phyloP scores from a whole-genome alignment of 2,113 vertebrate genomes.

The Psilopsiagon aymara region DNA sequence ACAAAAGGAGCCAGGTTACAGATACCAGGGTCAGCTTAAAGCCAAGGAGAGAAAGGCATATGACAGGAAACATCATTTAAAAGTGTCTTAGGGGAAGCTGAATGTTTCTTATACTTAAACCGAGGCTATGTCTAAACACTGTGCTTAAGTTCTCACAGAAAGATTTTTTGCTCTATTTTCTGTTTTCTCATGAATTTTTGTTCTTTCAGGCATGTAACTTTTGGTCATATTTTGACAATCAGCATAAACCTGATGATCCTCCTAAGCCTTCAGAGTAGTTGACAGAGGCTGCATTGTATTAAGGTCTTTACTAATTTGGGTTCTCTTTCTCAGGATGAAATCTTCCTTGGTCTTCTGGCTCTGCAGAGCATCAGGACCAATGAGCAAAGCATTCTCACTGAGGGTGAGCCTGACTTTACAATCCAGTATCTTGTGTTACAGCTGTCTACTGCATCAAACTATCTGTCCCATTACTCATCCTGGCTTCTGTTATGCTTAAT shows the following conservation, averaged over 20 bases:
- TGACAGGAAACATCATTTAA: background rate
- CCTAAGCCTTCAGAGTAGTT: background rate
- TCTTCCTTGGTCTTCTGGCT: background rate
- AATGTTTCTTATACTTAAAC: background rate
- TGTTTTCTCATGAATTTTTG: background rate
- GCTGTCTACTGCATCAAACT: background rate
- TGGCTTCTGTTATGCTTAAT: background rate
- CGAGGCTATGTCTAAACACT: background rate
- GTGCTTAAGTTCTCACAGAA: background rate
- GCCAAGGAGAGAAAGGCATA: background rate
- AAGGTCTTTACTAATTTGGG: background rate
- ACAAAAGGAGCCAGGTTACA: background rate
- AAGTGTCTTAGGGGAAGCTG: background rate
- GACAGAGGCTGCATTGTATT: background rate
- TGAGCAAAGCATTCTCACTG: background rate
- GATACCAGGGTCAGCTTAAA: background rate
- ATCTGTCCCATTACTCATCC: background rate
- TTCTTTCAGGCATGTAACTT: background rate
- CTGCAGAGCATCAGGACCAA: background rate
- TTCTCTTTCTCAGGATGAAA: background rate
- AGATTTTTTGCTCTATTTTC: background rate
- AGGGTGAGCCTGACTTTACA: background rate
- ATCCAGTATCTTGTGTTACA: background rate
- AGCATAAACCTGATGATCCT: background rate
- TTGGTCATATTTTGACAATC: background rate